phyloP scores from a whole-genome alignment of 1,140 invertebrate genomes.

The Drosophila tropicalis region DNA sequence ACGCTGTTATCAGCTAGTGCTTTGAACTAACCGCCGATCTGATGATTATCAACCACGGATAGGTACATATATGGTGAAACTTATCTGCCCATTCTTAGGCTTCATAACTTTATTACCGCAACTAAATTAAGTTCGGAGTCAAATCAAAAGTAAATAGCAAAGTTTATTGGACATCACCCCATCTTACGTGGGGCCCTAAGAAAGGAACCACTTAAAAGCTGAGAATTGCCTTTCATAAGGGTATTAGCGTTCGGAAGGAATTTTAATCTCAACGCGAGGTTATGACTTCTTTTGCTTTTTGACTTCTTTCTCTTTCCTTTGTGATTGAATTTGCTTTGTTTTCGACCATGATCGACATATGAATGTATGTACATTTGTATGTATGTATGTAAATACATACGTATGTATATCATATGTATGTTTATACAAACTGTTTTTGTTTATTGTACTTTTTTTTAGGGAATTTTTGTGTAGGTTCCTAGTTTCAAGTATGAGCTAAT shows the following conservation, averaged over 20 bases:
- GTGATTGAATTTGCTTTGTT: constrained; percentile 2
- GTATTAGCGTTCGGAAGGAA: constrained; percentile 19
- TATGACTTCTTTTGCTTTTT: constrained; percentile 37
- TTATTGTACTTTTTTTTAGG: constrained; percentile 19
- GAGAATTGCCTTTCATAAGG: neutral
- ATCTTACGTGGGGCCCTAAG: too few species aligned
- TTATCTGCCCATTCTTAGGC: constrained; percentile 16
- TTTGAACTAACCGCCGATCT: constrained; percentile 70
- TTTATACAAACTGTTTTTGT: too few species aligned
- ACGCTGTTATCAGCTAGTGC: constrained; percentile 56
- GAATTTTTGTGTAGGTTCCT: constrained; percentile 30
- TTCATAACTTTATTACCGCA: constrained; percentile 10
- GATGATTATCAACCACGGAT: constrained; percentile 60
- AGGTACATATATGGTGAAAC: neutral
- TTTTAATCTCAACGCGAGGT: constrained; percentile 52
- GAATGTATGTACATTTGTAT: too few species aligned
- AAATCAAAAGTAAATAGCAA: constrained; percentile 3
- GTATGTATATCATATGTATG: too few species aligned
- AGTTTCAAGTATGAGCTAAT: constrained; percentile 54
- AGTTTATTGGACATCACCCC: neutral
- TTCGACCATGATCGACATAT: constrained; percentile 52
- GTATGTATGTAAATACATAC: constrained; percentile 15
- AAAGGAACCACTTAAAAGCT: constrained; percentile 5
- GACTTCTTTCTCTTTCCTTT: constrained; percentile 19
- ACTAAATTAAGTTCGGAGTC: constrained; percentile 1